Evolutionary conservation across 2,797 vertebrate genomes (phyloP).

Genomic region (Salarias fasciatus): DNA sequence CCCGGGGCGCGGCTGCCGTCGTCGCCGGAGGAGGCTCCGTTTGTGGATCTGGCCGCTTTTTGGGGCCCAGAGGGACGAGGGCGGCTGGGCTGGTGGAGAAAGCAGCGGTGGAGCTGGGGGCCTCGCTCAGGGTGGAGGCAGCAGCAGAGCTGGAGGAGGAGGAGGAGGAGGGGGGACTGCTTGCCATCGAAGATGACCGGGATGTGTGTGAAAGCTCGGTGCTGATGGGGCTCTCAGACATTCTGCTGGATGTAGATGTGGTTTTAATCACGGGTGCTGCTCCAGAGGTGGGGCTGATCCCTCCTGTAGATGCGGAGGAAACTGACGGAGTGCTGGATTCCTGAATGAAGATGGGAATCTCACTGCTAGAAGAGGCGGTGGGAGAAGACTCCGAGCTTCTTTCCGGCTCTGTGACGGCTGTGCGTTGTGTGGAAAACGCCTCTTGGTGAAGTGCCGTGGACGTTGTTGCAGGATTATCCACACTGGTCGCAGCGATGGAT

Average conservation of each 20-base stretch:
- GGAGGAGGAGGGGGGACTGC: neutral
- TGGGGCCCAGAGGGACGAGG: neutral
- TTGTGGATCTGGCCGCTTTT: neutral
- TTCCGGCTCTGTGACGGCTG: neutral
- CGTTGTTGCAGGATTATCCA: neutral
- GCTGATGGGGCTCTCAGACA: neutral
- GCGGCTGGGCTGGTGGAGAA: constrained; percentile 21
- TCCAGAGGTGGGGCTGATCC: neutral
- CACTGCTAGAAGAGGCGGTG: neutral
- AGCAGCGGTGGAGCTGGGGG: constrained; percentile 8
- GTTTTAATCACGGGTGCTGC: neutral
- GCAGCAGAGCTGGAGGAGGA: neutral
- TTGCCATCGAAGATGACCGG: neutral
- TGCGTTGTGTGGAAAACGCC: neutral
- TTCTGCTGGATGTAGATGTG: neutral
- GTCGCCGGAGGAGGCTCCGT: neutral
- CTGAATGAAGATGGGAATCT: constrained; percentile 2
- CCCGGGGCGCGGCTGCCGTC: neutral
- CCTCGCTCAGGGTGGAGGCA: neutral
- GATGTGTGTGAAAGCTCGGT: neutral
- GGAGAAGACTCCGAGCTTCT: neutral
- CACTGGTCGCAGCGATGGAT: neutral
- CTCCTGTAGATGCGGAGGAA: neutral
- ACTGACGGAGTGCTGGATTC: constrained; percentile 4
- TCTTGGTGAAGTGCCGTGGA: neutral